These are phyloP conservation scores for Ailurus styani DNA, from an alignment of 2,113 vertebrate species.

Conservation along the genomic window DNA sequence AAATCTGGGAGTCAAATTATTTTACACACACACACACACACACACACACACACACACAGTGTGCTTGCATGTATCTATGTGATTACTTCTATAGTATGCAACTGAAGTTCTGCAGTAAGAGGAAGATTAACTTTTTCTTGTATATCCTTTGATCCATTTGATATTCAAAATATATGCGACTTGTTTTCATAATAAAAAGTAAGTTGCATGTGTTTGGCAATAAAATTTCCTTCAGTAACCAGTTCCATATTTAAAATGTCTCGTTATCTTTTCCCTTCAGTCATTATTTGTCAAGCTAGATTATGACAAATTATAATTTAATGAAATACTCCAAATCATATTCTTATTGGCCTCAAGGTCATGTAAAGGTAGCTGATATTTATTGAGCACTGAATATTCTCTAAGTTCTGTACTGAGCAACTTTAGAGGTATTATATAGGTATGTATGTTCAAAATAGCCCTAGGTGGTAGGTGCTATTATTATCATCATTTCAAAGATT, in stretches of 20 bases:
- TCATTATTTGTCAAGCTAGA: conserved; percentile 12
- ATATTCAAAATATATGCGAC: neutral
- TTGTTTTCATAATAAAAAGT: neutral
- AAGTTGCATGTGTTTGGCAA: neutral
- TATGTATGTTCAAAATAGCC: neutral
- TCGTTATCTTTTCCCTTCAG: neutral
- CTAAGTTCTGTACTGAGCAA: neutral
- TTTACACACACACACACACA: neutral
- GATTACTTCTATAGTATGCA: neutral
- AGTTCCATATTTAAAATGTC: neutral
- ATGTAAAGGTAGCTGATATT: conserved; percentile 17
- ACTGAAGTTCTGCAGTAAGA: neutral
- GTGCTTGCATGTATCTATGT: neutral
- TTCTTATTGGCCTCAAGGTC: neutral
- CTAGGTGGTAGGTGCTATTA: neutral
- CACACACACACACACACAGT: neutral
- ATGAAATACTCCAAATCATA: neutral
- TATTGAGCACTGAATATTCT: conserved; percentile 8
- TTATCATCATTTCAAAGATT: conserved; percentile 20
- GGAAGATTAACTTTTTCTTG: neutral
- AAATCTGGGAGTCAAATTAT: neutral
- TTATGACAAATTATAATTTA: conserved; percentile 25
- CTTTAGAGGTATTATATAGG: neutral
- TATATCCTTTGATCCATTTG: neutral
- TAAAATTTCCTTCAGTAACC: neutral